Percentiles rank a stretch among this genome's conserved stretches.
Conservation (phyloP, 1,140 invertebrate genomes). For the Temnothorax longispinosus region DNA sequence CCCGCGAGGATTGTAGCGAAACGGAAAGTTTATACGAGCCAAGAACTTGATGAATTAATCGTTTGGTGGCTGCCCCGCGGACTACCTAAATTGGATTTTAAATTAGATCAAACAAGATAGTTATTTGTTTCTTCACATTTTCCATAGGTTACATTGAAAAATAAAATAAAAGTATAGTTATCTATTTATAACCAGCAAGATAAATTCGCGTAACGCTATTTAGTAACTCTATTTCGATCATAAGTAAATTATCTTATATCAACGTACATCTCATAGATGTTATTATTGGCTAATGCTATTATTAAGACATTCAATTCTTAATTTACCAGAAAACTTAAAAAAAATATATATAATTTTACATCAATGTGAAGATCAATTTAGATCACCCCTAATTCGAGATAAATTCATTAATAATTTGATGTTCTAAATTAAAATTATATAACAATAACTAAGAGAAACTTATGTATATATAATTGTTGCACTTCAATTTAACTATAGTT, state of each 20-base stretch:
- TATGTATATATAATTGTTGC: no score
- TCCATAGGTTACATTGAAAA: background rate
- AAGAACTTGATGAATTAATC: slow-evolving; percentile 50
- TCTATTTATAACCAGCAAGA: background rate
- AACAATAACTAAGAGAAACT: no score
- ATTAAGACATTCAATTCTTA: background rate
- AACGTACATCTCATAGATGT: background rate
- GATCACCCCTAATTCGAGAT: background rate
- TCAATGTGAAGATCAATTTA: no score
- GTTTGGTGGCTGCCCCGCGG: slow-evolving; percentile 19
- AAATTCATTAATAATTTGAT: background rate
- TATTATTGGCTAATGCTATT: background rate
- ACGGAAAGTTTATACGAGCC: slow-evolving; percentile 49
- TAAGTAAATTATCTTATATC: background rate
- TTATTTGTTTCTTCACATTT: slow-evolving; percentile 43
- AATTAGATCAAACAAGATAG: slow-evolving; percentile 49
- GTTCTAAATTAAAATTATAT: background rate
- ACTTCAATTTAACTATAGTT: no score
- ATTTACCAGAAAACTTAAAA: background rate
- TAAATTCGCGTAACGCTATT: background rate
- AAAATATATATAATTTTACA: background rate
- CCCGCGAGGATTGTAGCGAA: slow-evolving; percentile 53
- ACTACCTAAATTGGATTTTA: slow-evolving; percentile 52
- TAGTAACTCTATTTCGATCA: background rate
- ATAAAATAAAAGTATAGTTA: background rate